phyloP scores from a whole-genome alignment of 2,113 vertebrate species.

The Siniperca knerii region DNA sequence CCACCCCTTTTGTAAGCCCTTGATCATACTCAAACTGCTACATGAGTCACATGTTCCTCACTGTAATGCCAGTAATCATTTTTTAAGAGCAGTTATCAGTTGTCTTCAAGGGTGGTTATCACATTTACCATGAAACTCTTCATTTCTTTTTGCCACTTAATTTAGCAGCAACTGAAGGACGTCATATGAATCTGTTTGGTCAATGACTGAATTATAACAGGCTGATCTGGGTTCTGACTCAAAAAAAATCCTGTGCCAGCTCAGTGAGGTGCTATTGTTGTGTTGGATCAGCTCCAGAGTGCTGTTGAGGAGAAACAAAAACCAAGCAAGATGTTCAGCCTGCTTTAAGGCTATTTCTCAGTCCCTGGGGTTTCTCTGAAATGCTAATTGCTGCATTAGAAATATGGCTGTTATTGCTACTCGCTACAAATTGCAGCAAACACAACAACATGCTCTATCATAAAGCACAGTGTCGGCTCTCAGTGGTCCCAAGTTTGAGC shows the following conservation, averaged over 20 bases:
- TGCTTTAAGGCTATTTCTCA: constrained; percentile 76
- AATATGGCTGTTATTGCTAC: constrained; percentile 72
- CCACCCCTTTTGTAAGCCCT: constrained; percentile 17
- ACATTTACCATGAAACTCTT: constrained; percentile 38
- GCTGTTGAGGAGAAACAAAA: constrained; percentile 66
- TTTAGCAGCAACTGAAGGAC: constrained; percentile 53
- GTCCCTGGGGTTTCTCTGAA: constrained; percentile 67
- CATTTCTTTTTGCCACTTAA: constrained; percentile 45
- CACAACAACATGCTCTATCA: constrained; percentile 74
- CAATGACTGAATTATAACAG: constrained; percentile 59
- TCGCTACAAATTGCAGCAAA: constrained; percentile 78
- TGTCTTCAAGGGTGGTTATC: constrained; percentile 23
- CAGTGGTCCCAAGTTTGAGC: constrained; percentile 57
- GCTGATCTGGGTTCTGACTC: constrained; percentile 63
- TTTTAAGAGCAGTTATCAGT: constrained; percentile 33
- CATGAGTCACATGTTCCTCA: constrained; percentile 16
- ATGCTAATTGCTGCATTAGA: constrained; percentile 80
- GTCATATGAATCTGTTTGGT: constrained; percentile 50
- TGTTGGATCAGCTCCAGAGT: constrained; percentile 65
- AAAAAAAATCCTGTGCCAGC: constrained; percentile 64
- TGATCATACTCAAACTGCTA: constrained; percentile 40
- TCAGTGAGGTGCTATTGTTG: constrained; percentile 66
- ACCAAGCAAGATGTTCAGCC: constrained; percentile 70
- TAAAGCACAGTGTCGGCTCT: constrained; percentile 56
- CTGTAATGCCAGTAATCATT: constrained; percentile 37